Percentiles rank a stretch among this genome's conserved stretches.
Evolutionary conservation across 1,140 invertebrate species (phyloP).

Genomic region (Bombyx mori): DNA sequence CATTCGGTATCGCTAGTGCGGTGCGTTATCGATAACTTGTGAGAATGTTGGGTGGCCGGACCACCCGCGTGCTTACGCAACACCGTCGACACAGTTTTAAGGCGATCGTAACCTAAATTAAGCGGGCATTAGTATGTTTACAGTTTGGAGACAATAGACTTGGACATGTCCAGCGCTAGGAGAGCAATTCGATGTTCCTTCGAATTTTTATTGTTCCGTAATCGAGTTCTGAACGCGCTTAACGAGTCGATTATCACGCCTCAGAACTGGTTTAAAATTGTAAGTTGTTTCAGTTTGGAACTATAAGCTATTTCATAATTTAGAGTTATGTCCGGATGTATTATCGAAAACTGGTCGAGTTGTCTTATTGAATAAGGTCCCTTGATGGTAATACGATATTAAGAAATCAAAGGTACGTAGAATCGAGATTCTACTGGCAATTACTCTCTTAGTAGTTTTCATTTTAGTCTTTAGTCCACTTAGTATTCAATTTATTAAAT

Average conservation of each 20-base stretch:
- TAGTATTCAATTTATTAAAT: no score
- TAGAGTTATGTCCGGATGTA: no score
- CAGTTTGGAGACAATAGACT: slow-evolving; percentile 17
- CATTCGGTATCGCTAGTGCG: slow-evolving; percentile 31
- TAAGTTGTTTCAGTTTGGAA: neutral
- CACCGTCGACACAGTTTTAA: slow-evolving; percentile 6
- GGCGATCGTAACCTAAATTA: slow-evolving; percentile 31
- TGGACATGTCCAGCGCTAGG: slow-evolving; percentile 10
- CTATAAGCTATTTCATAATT: neutral
- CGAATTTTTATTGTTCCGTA: slow-evolving; percentile 6
- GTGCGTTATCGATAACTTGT: slow-evolving; percentile 36
- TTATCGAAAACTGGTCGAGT: no score
- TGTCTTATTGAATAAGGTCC: no score
- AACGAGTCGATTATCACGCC: neutral
- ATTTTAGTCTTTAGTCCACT: no score
- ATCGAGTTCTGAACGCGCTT: neutral
- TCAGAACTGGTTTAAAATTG: neutral
- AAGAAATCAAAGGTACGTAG: no score
- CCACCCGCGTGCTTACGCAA: slow-evolving; percentile 36
- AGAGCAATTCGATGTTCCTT: slow-evolving; percentile 2
- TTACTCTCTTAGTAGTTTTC: no score
- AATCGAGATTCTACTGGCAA: no score
- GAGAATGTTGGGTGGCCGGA: slow-evolving; percentile 40
- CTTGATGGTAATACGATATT: no score
- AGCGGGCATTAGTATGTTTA: slow-evolving; percentile 32